A percentile compares a stretch with the other conserved stretches of the same genome.
Conservation (phyloP, 2,888 invertebrate genomes). For the Bugula neritina region DNA sequence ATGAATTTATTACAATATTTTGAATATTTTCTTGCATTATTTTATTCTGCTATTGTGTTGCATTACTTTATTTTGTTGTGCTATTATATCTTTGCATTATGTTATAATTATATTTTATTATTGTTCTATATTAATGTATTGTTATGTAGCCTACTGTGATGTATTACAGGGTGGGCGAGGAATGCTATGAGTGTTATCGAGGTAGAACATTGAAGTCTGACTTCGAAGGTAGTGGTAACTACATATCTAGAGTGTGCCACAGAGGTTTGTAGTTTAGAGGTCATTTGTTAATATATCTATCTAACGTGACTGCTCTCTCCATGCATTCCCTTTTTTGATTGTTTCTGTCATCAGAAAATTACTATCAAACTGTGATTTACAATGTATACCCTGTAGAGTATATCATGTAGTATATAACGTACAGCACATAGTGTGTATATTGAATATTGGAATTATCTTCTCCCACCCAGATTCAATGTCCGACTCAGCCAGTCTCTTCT, state of each 20-base stretch:
- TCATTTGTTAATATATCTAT: too few species aligned
- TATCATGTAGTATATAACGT: not conserved
- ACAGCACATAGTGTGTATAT: not conserved
- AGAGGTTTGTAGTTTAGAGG: not conserved
- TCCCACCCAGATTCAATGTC: not conserved
- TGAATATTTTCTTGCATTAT: not conserved
- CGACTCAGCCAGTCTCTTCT: not conserved
- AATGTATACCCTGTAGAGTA: not conserved
- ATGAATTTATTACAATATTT: not conserved
- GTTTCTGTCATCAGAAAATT: too few species aligned
- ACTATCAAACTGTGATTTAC: not conserved
- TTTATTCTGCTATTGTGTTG: too few species aligned
- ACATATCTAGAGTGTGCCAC: constrained; percentile 4
- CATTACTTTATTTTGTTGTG: not conserved
- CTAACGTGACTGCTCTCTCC: too few species aligned
- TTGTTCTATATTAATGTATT: not conserved
- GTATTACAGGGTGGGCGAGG: constrained; percentile 66
- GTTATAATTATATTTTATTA: not conserved
- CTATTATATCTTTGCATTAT: not conserved
- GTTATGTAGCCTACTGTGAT: not conserved
- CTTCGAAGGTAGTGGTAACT: not conserved
- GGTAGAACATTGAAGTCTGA: not conserved
- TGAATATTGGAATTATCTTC: not conserved
- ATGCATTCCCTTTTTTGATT: too few species aligned
- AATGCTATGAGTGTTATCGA: constrained; percentile 65